Evolutionary conservation across 2,888 invertebrate species (phyloP).

Genomic region (Tipula unca): DNA sequence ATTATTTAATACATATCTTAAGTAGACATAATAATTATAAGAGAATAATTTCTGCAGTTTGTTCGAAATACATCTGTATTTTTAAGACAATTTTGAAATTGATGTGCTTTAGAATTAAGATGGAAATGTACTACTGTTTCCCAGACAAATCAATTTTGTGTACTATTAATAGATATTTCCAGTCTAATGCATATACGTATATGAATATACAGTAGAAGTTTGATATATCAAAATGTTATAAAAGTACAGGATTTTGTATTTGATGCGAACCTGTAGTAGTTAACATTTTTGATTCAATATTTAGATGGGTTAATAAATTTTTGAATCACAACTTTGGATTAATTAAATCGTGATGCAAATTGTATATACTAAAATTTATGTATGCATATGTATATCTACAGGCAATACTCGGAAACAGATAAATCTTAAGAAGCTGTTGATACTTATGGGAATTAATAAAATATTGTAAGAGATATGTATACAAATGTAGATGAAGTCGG

Average conservation of each 20-base stretch:
- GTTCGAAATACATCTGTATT: too few relatives aligned
- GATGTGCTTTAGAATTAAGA: neutral
- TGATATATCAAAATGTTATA: neutral
- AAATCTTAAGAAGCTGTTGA: neutral
- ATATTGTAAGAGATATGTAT: too few relatives aligned
- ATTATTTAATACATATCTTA: neutral
- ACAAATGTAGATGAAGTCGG: neutral
- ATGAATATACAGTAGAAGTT: neutral
- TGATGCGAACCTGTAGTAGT: neutral
- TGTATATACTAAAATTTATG: neutral
- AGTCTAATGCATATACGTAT: neutral
- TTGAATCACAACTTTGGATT: constrained; percentile 21
- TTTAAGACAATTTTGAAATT: neutral
- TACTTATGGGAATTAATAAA: neutral
- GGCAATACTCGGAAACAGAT: neutral
- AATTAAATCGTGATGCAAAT: constrained; percentile 18
- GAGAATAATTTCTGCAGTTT: too few relatives aligned
- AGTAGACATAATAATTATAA: neutral
- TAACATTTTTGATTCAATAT: constrained; percentile 14
- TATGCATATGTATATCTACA: too few relatives aligned
- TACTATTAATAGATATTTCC: neutral
- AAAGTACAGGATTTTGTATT: neutral
- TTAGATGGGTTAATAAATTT: constrained; percentile 18
- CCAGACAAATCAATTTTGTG: neutral
- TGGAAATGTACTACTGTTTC: neutral